Base-by-base conservation (phyloP, 2,888 invertebrate species). In the Pegoplata infirma region DNA sequence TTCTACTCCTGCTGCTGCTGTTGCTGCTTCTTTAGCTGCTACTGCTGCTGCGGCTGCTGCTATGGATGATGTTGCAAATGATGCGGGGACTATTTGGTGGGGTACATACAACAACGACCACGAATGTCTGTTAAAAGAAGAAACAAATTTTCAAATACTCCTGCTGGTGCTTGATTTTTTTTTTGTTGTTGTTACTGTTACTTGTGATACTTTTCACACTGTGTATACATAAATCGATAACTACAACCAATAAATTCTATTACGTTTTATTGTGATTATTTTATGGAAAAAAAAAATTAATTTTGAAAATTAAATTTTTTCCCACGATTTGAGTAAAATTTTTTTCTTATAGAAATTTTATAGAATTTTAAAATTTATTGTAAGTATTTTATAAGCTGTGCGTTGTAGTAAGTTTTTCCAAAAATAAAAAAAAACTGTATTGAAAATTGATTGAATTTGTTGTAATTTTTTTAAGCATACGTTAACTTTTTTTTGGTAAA, bases 211-310 rank as follows among this genome's bases (percentile, higher is more conserved):
- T 75, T 71, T 67, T 71, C 44, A 25, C 73, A 69, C 46, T 58
- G 61, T 56, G 59, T 49, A 63, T 61, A 68, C 77, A 74, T 79
- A 67, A 79, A 79, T 79, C 79, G 67, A 79, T 79, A 74, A 55
- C 53, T 19, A 58, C n/a, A 21, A 19, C n/a, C n/a, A n/a, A n/a
- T n/a, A 40, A 32, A 36, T n/a, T 63, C 21, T 69, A 59, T 76
- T 71, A 64, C 64, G 76, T 76, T 76, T 59, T 76, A 71, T 59
- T 64, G 8, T 66, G 28, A 17, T 21, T 59, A 66, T 53, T 55
- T n/a, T n/a, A n/a, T n/a, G n/a, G 46, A 64, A 64, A 4, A 17
- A n/a, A n/a, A 67, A 67, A 77, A 67, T 68, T 68, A 36, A 44
- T 53, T 63, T 58, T 36, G 6, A 32, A 47, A 49, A 44, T 59